Evolutionary conservation across 2,797 vertebrate species (phyloP).

Genomic region (Rhinichthys osculus): DNA sequence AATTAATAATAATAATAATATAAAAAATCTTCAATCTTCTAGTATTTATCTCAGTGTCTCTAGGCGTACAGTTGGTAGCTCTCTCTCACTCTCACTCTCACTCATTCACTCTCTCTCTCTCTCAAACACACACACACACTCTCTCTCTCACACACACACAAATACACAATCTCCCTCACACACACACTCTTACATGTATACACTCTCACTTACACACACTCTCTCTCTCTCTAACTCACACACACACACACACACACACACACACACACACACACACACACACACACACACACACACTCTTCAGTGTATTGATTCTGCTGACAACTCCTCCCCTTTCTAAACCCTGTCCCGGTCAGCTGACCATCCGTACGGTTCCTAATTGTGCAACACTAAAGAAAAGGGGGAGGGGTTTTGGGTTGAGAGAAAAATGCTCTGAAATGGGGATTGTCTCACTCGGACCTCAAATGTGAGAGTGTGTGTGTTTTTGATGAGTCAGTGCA

Average conservation of each 20-base stretch:
- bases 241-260: not conserved
- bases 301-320: constrained; percentile 55
- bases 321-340: constrained; percentile 29
- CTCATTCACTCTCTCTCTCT: not conserved
- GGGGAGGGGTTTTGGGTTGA: not conserved
- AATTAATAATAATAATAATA: too few species aligned
- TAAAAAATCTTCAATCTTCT: too few species aligned
- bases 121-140: not conserved
- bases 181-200: not conserved
- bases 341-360: constrained; percentile 39
- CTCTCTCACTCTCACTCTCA: not conserved
- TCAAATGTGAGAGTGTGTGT: constrained; percentile 8
- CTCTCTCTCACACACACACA: not conserved
- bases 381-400: constrained; percentile 41
- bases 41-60: too few species aligned
- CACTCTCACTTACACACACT: not conserved
- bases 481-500: constrained; percentile 41
- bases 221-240: too few species aligned
- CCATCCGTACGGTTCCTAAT: constrained; percentile 55
- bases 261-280: not conserved
- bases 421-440: not conserved
- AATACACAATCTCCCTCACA: not conserved
- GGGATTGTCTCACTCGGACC: constrained; percentile 6
- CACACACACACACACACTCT: not conserved
- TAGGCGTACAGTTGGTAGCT: too few species aligned